Percentiles rank a stretch among this genome's conserved stretches.
These are phyloP conservation scores for Bostrychus sinensis DNA, from an alignment of 2,113 vertebrate genomes.

Conservation along the genomic window DNA sequence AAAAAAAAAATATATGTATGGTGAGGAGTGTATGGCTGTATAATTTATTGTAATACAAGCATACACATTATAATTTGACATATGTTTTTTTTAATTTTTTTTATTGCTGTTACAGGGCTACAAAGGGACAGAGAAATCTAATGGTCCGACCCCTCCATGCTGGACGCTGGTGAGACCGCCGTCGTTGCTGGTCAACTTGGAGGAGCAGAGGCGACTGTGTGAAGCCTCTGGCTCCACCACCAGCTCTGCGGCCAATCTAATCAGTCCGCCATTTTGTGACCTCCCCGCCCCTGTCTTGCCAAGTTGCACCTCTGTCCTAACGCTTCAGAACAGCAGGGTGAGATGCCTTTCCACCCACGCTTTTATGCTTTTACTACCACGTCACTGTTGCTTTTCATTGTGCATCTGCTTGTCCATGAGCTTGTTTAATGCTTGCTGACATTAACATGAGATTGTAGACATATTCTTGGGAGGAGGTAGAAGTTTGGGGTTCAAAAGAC, in stretches of 20 bases:
- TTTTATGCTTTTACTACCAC: not conserved
- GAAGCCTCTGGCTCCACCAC: constrained; percentile 71
- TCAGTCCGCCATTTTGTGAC: not conserved
- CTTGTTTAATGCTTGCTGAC: not conserved
- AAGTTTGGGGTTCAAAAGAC: no score
- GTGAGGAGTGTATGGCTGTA: no score
- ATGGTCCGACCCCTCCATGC: constrained; percentile 1
- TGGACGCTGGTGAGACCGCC: constrained; percentile 51
- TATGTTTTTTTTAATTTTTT: not conserved
- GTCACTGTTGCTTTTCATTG: not conserved
- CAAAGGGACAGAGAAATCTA: not conserved
- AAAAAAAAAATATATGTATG: no score
- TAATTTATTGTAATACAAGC: no score
- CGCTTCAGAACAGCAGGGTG: constrained; percentile 58
- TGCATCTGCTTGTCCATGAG: not conserved
- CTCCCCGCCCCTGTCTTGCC: not conserved
- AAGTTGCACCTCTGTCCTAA: not conserved
- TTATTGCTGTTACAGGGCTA: constrained; percentile 23
- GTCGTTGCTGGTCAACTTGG: not conserved
- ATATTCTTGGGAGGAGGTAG: no score
- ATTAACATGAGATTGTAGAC: not conserved
- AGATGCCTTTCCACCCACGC: constrained; percentile 46
- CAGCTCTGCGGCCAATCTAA: constrained; percentile 72
- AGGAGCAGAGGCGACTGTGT: constrained; percentile 61
- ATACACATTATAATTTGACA: no score